Base-by-base conservation (phyloP, 2,113 vertebrate genomes). In the Cryptomyrus ogoouensis region DNA sequence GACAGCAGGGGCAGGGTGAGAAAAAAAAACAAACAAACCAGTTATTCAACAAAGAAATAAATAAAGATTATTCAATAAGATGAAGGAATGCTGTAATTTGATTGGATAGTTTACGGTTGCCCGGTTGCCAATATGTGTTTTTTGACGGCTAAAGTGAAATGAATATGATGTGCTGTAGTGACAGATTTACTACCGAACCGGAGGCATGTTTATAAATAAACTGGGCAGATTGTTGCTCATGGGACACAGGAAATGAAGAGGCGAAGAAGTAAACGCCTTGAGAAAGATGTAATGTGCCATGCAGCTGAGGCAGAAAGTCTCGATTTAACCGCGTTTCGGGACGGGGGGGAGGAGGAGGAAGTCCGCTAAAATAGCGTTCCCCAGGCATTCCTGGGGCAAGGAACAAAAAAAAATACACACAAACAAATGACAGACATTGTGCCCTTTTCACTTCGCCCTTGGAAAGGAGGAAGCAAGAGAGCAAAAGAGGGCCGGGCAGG, bases 181-280 rank as follows among this genome's bases (percentile, higher is more conserved):
- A 91, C 91, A 91, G 90, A 91, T 95, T 95, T 94, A 95, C 91
- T 94, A 91, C 90, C 49, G 89, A 90, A 92, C 92, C 84, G 83
- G 92, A 92, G 91, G 49, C 44, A 91, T 91, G 66, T 92, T 94
- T 89, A 89, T 90, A 91, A 93, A 92, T 95, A 93, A 93, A 53
- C 93, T 94, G 93, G 46, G 66, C 91, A 77, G 89, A 93, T 92
- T 94, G 94, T 95, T 95, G 94, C 94, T 94, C 12, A 13, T 94
- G 93, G 94, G 93, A 91, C 89, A 39, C 46, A 91, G 90, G 91
- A 89, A 88, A 89, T 90, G 90, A 84, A 87, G 77, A 83, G 49
- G 58, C 52, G 49, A 47, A 53, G 4, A 52, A 50, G 42, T 52
- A 13, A 35, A 89, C 62, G 62, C 44, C 62, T 58, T 74, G 58